Evolutionary conservation across 2,797 vertebrate species (phyloP), one percentile per base, ranked within the genome.

Genomic region (Percopsis omiscomaycus): DNA sequence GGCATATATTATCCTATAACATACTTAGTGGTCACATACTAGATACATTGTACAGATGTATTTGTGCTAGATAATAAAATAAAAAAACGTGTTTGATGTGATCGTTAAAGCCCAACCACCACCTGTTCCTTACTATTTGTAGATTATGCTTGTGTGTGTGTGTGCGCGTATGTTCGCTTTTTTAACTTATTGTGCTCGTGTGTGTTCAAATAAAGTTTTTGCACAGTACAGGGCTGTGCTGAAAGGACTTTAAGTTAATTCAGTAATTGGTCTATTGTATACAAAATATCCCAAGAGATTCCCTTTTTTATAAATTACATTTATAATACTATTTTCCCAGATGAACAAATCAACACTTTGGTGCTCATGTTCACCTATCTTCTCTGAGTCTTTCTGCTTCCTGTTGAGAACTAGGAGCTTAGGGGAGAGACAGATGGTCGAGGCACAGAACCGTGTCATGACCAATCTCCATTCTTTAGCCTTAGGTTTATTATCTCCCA

Each of bases 351-450:
- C 22, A 22, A 22, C 22, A 22, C 22, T 22, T 22, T 22, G 22
- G 22, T 22, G 22, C 13, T 9, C 16, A 3, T 30, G 32, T 44
- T 9, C 37, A 8, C 44, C n/a, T 44, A 58, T 13, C 10, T 29
- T 45, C 22, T 55, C 49, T 70, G 51, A 27, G 1, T 45, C 57
- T 13, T 55, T 32, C 68, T 46, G 8, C 30, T 55, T 30, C n/a
- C 0, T 27, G 27, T 50, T 73, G 74, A 71, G 68, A 67, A 79
- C 69, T 48, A 2, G 0, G 28, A 62, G 80, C 79, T 90, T 87
- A 86, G 66, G 60, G 63, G 22, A 71, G 32, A 69, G 79, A 80
- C 89, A 91, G 90, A 88, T 91, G 88, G 89, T 74, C 28, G 14
- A 56, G 52, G 63, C 37, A 49, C 47, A 66, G 72, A 79, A 78